These are phyloP conservation scores for Tridacna crocea DNA, from an alignment of 2,888 invertebrate species.

Conservation along the genomic window DNA sequence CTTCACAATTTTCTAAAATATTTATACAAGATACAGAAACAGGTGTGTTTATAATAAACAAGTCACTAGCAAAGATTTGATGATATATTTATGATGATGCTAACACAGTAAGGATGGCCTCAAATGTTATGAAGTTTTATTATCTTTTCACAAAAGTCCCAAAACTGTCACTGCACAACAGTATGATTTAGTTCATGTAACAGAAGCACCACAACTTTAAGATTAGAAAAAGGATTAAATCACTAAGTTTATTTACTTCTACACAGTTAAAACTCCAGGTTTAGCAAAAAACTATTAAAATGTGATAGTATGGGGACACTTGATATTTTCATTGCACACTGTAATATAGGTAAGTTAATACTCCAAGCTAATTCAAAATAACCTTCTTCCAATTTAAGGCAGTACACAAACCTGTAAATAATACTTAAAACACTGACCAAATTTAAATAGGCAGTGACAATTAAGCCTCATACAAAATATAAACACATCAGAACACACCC, in stretches of 20 bases:
- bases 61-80: slow-evolving; percentile 15
- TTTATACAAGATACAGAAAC: neutral
- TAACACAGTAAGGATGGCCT: slow-evolving; percentile 13
- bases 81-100: slow-evolving; percentile 9
- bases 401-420: neutral
- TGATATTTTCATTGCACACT: slow-evolving; percentile 14
- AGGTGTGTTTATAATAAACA: slow-evolving; percentile 22
- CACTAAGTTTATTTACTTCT: slow-evolving; percentile 22
- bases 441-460: neutral
- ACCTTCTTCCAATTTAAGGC: slow-evolving; percentile 3
- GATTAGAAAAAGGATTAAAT: slow-evolving; percentile 1
- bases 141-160: neutral
- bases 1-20: neutral
- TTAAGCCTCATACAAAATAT: neutral
- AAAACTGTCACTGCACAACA: neutral
- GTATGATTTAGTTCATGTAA: too few relatives aligned
- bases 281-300: slow-evolving; percentile 9
- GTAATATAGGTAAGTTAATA: slow-evolving; percentile 4
- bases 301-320: slow-evolving; percentile 8
- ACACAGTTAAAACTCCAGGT: slow-evolving; percentile 6
- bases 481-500: neutral
- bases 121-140: neutral
- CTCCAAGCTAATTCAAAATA: neutral
- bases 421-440: slow-evolving; percentile 7
- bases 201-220: too few relatives aligned